Percentiles rank a stretch among this genome's conserved stretches.
Evolutionary conservation across 2,888 invertebrate genomes (phyloP).

Genomic region (Aromia moschata): DNA sequence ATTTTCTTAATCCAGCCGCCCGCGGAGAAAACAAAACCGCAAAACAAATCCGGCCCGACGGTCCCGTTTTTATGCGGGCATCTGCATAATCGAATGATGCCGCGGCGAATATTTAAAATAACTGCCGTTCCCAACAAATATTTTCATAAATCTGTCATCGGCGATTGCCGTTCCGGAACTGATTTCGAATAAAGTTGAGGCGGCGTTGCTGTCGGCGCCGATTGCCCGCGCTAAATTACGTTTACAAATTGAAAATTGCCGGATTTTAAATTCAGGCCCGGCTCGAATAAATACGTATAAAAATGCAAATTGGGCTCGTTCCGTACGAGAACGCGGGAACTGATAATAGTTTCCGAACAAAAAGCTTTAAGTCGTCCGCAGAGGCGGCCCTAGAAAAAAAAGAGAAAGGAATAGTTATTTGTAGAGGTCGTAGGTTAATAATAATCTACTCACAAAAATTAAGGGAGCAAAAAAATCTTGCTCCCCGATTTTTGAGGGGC

Average conservation of each 20-base stretch:
- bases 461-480: too few species aligned
- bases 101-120: slow-evolving; percentile 64
- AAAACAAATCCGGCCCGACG: slow-evolving; percentile 21
- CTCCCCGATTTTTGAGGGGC: too few species aligned
- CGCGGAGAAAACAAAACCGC: slow-evolving; percentile 32
- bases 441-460: too few species aligned
- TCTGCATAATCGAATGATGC: slow-evolving; percentile 64
- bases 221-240: slow-evolving; percentile 27
- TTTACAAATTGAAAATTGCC: slow-evolving; percentile 32
- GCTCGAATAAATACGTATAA: slow-evolving; percentile 21
- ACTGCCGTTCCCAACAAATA: slow-evolving; percentile 63
- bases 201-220: slow-evolving; percentile 26
- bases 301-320: slow-evolving; percentile 19
- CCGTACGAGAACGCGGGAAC: not conserved
- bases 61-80: slow-evolving; percentile 48
- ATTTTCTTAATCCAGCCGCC: slow-evolving; percentile 29
- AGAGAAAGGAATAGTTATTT: too few species aligned
- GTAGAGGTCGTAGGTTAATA: too few species aligned
- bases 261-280: slow-evolving; percentile 25
- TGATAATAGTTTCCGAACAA: slow-evolving; percentile 1
- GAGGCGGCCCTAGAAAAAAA: not conserved
- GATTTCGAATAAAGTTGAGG: slow-evolving; percentile 50
- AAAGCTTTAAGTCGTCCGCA: not conserved
- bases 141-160: slow-evolving; percentile 65
- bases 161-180: slow-evolving; percentile 61